Conservation (phyloP, 2,797 vertebrate species). For the Rachycentron canadum region DNA sequence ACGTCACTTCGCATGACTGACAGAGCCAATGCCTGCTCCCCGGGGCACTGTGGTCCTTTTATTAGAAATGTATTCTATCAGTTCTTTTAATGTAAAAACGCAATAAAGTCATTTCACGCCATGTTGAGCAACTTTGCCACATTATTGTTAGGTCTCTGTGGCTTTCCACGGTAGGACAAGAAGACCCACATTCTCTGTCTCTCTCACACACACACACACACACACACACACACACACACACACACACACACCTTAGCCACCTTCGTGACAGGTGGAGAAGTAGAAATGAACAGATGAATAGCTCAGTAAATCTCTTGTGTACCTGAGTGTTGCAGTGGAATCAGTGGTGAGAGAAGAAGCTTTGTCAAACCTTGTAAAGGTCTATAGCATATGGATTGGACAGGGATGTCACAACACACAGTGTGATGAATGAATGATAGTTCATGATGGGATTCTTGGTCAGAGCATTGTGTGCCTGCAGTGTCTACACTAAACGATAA, state of each 20-base stretch:
- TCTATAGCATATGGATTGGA: slow-evolving; percentile 22
- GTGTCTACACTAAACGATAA: slow-evolving; percentile 17
- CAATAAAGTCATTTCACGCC: slow-evolving; percentile 89
- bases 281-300: slow-evolving; percentile 67
- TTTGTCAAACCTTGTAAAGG: slow-evolving; percentile 21
- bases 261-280: slow-evolving; percentile 62
- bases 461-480: slow-evolving; percentile 17
- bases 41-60: slow-evolving; percentile 78
- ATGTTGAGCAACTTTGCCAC: slow-evolving; percentile 86
- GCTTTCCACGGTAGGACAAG: slow-evolving; percentile 68
- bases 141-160: slow-evolving; percentile 83
- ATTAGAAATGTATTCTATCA: slow-evolving; percentile 87
- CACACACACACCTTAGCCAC: slow-evolving; percentile 48
- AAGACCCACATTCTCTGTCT: slow-evolving; percentile 44
- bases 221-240: slow-evolving; percentile 39
- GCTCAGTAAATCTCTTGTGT: slow-evolving; percentile 57
- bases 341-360: slow-evolving; percentile 26
- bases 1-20: slow-evolving; percentile 78
- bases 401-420: slow-evolving; percentile 19
- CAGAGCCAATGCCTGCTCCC: slow-evolving; percentile 78
- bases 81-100: slow-evolving; percentile 87
- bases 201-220: slow-evolving; percentile 23
- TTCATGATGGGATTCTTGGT: slow-evolving; percentile 23
- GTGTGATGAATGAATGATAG: slow-evolving; percentile 3
- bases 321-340: slow-evolving; percentile 28